Evolutionary conservation across 2,888 invertebrate genomes (phyloP), one percentile per base, ranked within the genome.

Genomic region (Cancer borealis): DNA sequence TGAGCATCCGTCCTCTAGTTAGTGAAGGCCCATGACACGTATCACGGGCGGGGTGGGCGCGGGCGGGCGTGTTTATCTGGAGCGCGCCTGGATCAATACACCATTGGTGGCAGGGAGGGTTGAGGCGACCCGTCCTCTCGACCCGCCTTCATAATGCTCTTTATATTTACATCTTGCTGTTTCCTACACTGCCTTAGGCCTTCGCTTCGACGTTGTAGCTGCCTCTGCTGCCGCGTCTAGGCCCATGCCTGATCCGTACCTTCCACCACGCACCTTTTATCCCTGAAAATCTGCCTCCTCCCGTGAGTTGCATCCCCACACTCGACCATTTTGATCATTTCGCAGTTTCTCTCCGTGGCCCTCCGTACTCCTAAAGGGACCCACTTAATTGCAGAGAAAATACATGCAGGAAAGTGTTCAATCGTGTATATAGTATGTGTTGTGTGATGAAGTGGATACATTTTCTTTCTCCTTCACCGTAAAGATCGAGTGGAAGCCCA

Each of bases 51-150:
- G 93, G 93, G 93, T 93, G 93, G 93, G 93, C 93, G 93, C 93
- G 90, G 93, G 93, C 93, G 93, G 93, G 90, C 90, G 93, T 93
- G 93, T 93, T 93, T 93, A 93, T 93, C 93, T 93, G 93, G 93
- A 90, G 73, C 93, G 93, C 90, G 92, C 49, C 90, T 93, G 93
- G 93, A 93, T 93, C 93, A 93, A 93, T 93, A 93, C 93, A 73
- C 46, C 90, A 90, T 89, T 90, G 93, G 92, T 90, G 93, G 89
- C 93, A 90, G 93, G 93, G 93, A 60, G 30, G 93, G 89, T 60
- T 79, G 73, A 73, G 93, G 45, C 66, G 88, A 26, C 89, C 47
- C 49, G 93, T 90, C 90, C 73, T 79, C 92, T 87, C 84, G 79
- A 79, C 84, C 92, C 92, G 54, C 87, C 92, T 87, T 73, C 92